Evolutionary conservation across 2,113 vertebrate species (phyloP).

Genomic region (Caloenas nicobarica): DNA sequence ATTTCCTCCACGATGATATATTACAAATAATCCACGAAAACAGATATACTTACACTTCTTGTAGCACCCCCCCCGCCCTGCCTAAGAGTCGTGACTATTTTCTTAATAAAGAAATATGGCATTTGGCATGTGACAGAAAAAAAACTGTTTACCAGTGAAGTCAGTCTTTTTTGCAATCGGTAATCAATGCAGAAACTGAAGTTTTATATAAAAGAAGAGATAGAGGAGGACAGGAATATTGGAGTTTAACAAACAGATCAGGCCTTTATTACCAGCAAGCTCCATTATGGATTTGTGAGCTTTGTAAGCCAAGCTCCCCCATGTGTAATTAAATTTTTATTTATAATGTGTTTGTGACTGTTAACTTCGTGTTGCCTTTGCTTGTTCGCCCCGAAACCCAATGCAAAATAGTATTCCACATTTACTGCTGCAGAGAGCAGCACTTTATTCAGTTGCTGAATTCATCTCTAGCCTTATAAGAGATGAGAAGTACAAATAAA

Average conservation of each 20-base stretch:
- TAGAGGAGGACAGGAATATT: constrained; percentile 47
- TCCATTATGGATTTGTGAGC: constrained; percentile 77
- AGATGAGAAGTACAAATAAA: constrained; percentile 64
- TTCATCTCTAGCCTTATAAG: constrained; percentile 55
- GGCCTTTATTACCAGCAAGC: constrained; percentile 73
- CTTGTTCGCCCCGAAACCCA: constrained; percentile 19
- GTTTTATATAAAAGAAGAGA: constrained; percentile 59
- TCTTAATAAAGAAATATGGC: constrained; percentile 41
- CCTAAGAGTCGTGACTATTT: constrained; percentile 12
- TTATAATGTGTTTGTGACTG: constrained; percentile 77
- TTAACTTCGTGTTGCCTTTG: constrained; percentile 70
- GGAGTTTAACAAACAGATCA: constrained; percentile 77
- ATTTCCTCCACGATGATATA: not conserved
- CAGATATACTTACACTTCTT: constrained; percentile 22
- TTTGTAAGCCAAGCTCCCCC: constrained; percentile 76
- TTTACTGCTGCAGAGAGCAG: constrained; percentile 18
- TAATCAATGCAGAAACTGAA: constrained; percentile 57
- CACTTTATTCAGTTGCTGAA: constrained; percentile 41
- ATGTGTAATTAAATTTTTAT: constrained; percentile 83
- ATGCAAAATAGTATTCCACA: constrained; percentile 42
- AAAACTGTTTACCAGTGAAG: constrained; percentile 31
- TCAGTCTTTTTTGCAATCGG: constrained; percentile 25
- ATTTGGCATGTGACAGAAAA: constrained; percentile 43
- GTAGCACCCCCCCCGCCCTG: constrained; percentile 23
- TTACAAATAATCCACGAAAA: constrained; percentile 20